Percentiles rank a stretch among this genome's conserved stretches.
phyloP scores from a whole-genome alignment of 2,797 vertebrate genomes.

The Xenops minutus region DNA sequence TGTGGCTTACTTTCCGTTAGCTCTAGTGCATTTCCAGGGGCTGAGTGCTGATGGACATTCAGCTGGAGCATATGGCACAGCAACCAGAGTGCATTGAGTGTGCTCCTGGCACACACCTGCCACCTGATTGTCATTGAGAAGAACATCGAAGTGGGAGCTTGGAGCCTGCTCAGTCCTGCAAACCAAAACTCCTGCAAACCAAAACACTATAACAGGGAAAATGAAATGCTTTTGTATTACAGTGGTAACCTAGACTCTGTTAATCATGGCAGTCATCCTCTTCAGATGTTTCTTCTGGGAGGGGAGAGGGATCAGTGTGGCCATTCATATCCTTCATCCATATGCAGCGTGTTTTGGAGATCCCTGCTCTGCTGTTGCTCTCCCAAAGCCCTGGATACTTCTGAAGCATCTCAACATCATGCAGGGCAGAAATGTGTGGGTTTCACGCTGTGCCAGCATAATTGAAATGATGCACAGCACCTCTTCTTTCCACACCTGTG shows the following conservation, averaged over 20 bases:
- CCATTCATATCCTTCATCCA: background rate
- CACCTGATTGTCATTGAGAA: background rate
- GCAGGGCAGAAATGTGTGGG: background rate
- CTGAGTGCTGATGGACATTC: fast-evolving
- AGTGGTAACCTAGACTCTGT: background rate
- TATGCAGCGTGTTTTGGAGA: background rate
- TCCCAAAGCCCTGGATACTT: background rate
- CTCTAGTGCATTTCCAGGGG: background rate
- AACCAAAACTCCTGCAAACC: background rate
- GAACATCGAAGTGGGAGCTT: background rate
- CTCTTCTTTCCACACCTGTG: background rate
- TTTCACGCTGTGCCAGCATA: background rate
- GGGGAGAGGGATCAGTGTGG: background rate
- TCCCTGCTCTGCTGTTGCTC: background rate
- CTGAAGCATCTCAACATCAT: fast-evolving
- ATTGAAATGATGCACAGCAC: background rate
- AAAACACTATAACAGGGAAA: background rate
- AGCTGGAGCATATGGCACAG: background rate
- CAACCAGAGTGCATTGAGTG: background rate
- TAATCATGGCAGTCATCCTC: background rate
- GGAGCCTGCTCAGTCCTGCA: background rate
- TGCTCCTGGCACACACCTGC: background rate
- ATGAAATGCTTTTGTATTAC: background rate
- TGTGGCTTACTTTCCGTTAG: background rate
- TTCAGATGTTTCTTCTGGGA: background rate